phyloP scores from a whole-genome alignment of 2,113 vertebrate species.

The Chlamydotis undulata region DNA sequence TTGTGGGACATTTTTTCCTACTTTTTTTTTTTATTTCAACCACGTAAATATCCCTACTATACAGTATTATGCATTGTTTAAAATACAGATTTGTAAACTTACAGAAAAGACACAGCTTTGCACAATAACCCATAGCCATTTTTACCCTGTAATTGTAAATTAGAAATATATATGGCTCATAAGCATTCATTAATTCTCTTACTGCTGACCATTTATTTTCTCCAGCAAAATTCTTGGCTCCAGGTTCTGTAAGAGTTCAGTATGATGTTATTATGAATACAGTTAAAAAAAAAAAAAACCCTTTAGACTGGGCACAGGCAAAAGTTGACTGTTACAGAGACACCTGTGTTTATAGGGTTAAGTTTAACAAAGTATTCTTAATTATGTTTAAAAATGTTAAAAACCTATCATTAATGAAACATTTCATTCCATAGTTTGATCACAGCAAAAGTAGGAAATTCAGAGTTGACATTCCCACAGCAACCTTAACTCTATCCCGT shows the following conservation, averaged over 20 bases:
- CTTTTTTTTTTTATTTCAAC: not conserved
- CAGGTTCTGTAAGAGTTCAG: not conserved
- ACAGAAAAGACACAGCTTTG: not conserved
- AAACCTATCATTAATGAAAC: not conserved
- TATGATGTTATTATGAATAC: not conserved
- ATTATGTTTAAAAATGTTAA: not conserved
- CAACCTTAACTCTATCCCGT: conserved; percentile 6
- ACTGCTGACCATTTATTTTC: not conserved
- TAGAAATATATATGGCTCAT: not conserved
- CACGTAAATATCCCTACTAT: not conserved
- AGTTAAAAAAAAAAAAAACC: not conserved
- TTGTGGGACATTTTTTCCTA: not conserved
- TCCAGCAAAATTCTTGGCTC: not conserved
- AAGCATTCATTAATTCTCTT: not conserved
- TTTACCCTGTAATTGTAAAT: not conserved
- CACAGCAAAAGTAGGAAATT: conserved; percentile 40
- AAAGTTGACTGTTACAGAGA: not conserved
- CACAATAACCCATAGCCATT: not conserved
- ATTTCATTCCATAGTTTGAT: conserved; percentile 6
- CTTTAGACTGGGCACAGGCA: not conserved
- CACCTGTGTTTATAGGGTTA: not conserved
- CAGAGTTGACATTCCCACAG: conserved; percentile 13
- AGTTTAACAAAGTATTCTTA: conserved; percentile 19
- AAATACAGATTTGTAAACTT: not conserved
- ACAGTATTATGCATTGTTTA: not conserved